Conservation (phyloP, 2,797 vertebrate genomes). For the Mycteria americana region DNA sequence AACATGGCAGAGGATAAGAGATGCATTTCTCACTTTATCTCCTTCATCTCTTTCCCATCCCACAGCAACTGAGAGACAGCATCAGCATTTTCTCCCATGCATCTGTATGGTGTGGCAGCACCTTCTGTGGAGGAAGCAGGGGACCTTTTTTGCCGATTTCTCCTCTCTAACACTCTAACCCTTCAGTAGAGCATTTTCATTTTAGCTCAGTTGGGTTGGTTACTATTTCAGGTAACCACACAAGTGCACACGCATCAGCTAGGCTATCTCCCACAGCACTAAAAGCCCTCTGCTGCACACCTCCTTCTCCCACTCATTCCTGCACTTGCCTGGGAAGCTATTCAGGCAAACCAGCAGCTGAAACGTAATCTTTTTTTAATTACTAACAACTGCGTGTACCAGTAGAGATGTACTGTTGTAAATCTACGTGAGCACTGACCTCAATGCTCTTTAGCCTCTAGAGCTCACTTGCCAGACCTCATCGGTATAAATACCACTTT, state of each 20-base stretch:
- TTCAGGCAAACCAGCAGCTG: neutral
- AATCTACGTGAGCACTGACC: neutral
- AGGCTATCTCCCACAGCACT: neutral
- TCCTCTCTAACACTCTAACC: neutral
- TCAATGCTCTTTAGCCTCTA: conserved; percentile 27
- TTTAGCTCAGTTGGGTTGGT: neutral
- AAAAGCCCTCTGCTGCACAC: neutral
- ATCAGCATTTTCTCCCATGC: neutral
- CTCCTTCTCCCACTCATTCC: conserved; percentile 18
- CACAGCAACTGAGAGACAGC: neutral
- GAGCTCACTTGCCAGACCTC: neutral
- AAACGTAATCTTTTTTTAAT: conserved; percentile 25
- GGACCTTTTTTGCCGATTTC: neutral
- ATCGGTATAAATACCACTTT: neutral
- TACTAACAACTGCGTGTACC: neutral
- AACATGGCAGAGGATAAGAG: neutral
- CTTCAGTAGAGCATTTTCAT: neutral
- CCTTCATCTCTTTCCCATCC: neutral
- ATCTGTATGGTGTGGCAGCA: neutral
- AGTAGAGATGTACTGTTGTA: neutral
- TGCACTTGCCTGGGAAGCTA: neutral
- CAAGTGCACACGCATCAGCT: neutral
- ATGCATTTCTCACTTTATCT: neutral
- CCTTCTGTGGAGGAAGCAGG: neutral
- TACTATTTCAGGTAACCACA: neutral